phyloP scores from a whole-genome alignment of 2,888 invertebrate genomes.

The Carpatolechia fugitivella region DNA sequence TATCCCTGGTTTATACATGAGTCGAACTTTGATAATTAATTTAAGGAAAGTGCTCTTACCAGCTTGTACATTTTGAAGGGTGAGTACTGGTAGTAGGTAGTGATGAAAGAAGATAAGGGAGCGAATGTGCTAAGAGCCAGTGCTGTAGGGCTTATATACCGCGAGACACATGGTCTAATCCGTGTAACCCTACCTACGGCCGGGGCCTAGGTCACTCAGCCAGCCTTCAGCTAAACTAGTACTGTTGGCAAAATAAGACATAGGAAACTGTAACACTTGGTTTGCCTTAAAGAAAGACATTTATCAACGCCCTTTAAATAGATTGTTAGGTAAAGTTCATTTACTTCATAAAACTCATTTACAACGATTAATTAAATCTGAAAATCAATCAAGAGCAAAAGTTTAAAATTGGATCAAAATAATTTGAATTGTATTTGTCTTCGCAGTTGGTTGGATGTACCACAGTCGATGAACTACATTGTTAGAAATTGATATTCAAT shows the following conservation, averaged over 20 bases:
- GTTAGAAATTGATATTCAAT: too few species aligned
- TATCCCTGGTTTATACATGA: too few species aligned
- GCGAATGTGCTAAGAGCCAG: slow-evolving; percentile 65
- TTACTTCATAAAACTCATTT: background rate
- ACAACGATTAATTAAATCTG: background rate
- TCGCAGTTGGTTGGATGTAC: too few species aligned
- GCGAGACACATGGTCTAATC: slow-evolving; percentile 65
- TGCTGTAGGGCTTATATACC: slow-evolving; percentile 63
- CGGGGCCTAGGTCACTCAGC: slow-evolving; percentile 65
- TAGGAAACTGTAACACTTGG: background rate
- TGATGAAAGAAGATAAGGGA: slow-evolving; percentile 53
- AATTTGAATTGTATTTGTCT: slow-evolving; percentile 14
- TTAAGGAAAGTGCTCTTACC: slow-evolving; percentile 60
- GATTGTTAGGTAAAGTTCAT: too few species aligned
- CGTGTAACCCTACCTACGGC: slow-evolving; percentile 64
- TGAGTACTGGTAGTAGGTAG: slow-evolving; percentile 42
- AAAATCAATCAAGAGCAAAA: slow-evolving; percentile 2
- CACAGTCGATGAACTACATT: too few species aligned
- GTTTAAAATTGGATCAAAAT: slow-evolving; percentile 11
- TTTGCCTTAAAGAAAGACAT: too few species aligned
- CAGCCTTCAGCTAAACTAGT: slow-evolving; percentile 46
- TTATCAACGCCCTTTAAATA: too few species aligned
- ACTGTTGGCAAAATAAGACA: slow-evolving; percentile 44
- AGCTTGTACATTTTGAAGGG: slow-evolving; percentile 80
- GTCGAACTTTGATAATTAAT: too few species aligned